Conservation (phyloP, 2,113 vertebrate genomes). For the Varanus salvator region DNA sequence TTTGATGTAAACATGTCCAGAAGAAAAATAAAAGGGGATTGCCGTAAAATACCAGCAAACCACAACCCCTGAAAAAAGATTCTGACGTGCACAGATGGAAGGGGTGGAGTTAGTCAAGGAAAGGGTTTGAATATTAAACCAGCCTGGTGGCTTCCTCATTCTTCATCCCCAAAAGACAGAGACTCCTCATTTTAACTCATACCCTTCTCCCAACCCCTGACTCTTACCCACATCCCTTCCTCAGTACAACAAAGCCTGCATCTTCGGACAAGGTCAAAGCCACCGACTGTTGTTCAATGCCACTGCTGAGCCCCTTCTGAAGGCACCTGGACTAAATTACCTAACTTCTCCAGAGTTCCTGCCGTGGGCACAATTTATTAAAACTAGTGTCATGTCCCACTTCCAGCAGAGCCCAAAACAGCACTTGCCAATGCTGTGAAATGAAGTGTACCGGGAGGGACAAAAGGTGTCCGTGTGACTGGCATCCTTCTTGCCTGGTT, state of each 20-base stretch:
- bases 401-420: neutral
- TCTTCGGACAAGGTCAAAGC: fast-evolving
- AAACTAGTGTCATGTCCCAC: neutral
- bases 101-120: neutral
- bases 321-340: neutral
- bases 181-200: neutral
- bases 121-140: neutral
- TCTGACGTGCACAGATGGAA: neutral
- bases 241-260: neutral
- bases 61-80: neutral
- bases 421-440: neutral
- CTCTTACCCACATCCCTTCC: neutral
- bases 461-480: neutral
- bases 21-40: neutral
- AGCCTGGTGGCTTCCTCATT: neutral
- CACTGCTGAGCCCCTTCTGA: neutral
- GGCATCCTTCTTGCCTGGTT: neutral
- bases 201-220: neutral
- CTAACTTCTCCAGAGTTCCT: neutral
- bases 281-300: neutral
- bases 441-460: neutral
- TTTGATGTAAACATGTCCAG: neutral
- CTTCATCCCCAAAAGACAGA: neutral
- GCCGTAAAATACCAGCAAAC: neutral
- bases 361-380: neutral